phyloP scores from a whole-genome alignment of 2,113 vertebrate species.

The Toxostoma redivivum region DNA sequence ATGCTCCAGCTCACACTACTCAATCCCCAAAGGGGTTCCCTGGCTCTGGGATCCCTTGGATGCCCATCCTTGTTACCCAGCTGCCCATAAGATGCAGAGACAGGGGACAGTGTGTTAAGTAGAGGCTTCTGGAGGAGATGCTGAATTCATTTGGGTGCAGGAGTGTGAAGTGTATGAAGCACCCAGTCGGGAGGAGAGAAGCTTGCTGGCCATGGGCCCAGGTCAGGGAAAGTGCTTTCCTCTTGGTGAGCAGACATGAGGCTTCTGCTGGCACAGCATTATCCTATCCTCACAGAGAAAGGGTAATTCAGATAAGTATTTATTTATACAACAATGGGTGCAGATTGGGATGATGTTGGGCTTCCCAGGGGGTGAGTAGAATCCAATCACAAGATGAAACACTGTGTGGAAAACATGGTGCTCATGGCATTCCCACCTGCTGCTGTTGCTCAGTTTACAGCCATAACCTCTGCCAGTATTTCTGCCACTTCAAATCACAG shows the following conservation, averaged over 20 bases:
- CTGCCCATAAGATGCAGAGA: background rate
- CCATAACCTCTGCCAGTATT: background rate
- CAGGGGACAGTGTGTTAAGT: accelerated
- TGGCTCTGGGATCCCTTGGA: background rate
- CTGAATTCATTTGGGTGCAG: background rate
- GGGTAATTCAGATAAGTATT: background rate
- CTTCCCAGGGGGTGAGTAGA: background rate
- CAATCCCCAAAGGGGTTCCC: background rate
- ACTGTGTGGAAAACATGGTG: background rate
- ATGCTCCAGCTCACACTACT: background rate
- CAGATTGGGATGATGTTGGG: background rate
- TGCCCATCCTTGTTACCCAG: background rate
- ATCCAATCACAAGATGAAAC: background rate
- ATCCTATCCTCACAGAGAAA: background rate
- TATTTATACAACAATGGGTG: background rate
- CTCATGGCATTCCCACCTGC: background rate
- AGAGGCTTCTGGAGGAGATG: background rate
- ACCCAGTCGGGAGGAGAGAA: background rate
- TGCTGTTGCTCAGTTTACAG: background rate
- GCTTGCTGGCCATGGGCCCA: background rate
- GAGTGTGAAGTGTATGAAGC: accelerated
- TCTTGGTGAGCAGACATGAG: background rate
- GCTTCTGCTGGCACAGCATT: accelerated
- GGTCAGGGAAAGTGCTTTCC: background rate
- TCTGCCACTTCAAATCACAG: background rate